Base-by-base conservation (phyloP, 1,140 invertebrate genomes). In the Neodiprion lecontei region DNA sequence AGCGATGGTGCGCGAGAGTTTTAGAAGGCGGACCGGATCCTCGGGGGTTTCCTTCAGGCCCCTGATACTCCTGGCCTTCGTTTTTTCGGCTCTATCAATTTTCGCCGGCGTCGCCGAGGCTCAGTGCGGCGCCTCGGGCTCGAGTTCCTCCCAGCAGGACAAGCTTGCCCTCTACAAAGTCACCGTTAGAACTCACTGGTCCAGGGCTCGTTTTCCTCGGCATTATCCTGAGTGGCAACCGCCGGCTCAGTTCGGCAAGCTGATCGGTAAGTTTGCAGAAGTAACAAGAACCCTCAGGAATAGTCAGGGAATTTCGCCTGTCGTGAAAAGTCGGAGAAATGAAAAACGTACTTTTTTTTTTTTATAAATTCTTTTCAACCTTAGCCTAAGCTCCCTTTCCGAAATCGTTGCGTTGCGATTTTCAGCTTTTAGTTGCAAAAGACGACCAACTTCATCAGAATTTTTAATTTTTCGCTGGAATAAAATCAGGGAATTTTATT, bases 201-300 rank as follows among this genome's bases (percentile, higher is more conserved):
- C 95, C n/a, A 91, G 94, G 72, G 92, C 95, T 77, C 92, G 93
- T 80, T 98, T 97, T 84, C 96, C 96, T 28, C 96, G 96, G 82
- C 96, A 97, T 86, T 98, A 96, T 86, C 96, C 96, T 1, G 94
- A 95, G 83, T 97, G 95, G 95, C 91, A 96, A 85, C 96, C 96
- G 17, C 93, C 93, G 1, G 96, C 96, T 4, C 96, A 97, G 86
- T 98, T 95, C 93, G 95, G 95, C 82, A 95, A 95, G 88, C 91
- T 96, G 76, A 91, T 97, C 87, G 96, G 96, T 97, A 85, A 94
- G 95, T 91, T 17, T 61, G 0, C 9, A 0, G 28, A 40, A 40
- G 28, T 21, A 21, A 21, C 17, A 21, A 21, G 17, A 21, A 21
- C 17, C 17, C 17, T 21, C 17, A 21, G 17, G 17, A 21, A 21